Percentiles rank a stretch among this genome's conserved stretches.
phyloP scores from a whole-genome alignment of 2,888 invertebrate species.

The Cyrtodaria siliqua region DNA sequence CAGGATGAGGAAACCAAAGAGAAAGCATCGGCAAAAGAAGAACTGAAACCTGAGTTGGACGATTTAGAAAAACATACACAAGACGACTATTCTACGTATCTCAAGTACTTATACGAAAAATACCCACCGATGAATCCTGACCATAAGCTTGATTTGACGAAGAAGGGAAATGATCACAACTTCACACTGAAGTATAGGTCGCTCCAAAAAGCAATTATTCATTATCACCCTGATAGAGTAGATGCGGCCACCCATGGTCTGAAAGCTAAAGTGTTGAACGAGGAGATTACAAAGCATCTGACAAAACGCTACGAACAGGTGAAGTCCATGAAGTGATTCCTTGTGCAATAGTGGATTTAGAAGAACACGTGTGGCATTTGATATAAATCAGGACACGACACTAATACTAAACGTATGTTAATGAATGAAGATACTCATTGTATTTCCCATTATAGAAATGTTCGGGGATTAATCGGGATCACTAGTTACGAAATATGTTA shows the following conservation, averaged over 20 bases:
- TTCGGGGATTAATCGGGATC: too few species aligned
- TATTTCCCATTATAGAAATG: too few species aligned
- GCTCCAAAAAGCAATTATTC: slow-evolving; percentile 67
- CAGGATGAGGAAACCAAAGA: slow-evolving; percentile 58
- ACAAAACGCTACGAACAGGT: slow-evolving; percentile 61
- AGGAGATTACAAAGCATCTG: slow-evolving; percentile 73
- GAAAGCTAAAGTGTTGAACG: slow-evolving; percentile 70
- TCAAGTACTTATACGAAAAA: slow-evolving; percentile 63
- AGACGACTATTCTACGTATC: slow-evolving; percentile 48
- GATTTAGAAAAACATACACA: slow-evolving; percentile 37
- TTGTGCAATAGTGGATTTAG: background rate
- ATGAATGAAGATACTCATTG: too few species aligned
- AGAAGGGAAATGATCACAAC: slow-evolving; percentile 27
- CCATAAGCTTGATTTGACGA: slow-evolving; percentile 53
- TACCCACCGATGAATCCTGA: slow-evolving; percentile 65
- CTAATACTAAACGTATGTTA: too few species aligned
- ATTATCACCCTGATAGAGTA: slow-evolving; percentile 75
- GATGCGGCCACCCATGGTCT: slow-evolving; percentile 58
- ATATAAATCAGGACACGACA: too few species aligned
- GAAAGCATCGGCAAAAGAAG: slow-evolving; percentile 44
- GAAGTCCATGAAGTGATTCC: slow-evolving; percentile 25
- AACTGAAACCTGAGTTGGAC: slow-evolving; percentile 57
- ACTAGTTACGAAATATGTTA: too few species aligned
- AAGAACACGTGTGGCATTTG: too few species aligned
- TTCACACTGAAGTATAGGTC: slow-evolving; percentile 55